Conservation (phyloP, 2,113 vertebrate species). For the Zosterops pallidus region DNA sequence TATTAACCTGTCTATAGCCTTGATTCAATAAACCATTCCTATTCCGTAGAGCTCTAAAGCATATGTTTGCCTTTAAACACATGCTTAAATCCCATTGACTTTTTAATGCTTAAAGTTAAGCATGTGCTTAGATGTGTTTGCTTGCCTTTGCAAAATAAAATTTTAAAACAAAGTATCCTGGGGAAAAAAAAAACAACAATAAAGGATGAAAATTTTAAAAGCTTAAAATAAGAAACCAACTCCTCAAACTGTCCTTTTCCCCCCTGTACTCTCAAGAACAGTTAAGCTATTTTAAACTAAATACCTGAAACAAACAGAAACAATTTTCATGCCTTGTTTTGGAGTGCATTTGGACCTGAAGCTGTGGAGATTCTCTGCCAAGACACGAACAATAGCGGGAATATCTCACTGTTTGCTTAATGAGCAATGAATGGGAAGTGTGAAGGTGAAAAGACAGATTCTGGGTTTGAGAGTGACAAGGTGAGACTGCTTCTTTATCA, state of each 20-base stretch:
- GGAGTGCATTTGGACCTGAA: constrained; percentile 16
- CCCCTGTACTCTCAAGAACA: not conserved
- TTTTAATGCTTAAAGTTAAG: constrained; percentile 69
- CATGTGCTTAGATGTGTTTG: constrained; percentile 33
- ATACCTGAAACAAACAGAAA: constrained; percentile 41
- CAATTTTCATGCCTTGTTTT: constrained; percentile 2
- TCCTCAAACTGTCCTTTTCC: not conserved
- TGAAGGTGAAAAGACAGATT: constrained; percentile 71
- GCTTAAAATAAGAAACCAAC: not conserved
- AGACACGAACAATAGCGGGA: constrained; percentile 44
- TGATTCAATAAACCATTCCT: constrained; percentile 62
- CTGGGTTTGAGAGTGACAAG: constrained; percentile 60
- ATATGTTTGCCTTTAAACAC: constrained; percentile 68
- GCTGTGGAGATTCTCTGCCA: constrained; percentile 8
- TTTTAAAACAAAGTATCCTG: not conserved
- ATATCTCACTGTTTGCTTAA: constrained; percentile 70
- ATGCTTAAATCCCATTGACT: constrained; percentile 63
- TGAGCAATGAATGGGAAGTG: constrained; percentile 64
- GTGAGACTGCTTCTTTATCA: constrained; percentile 60
- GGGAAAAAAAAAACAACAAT: not conserved
- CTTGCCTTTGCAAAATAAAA: constrained; percentile 1
- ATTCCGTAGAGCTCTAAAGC: constrained; percentile 58
- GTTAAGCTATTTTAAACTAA: not conserved
- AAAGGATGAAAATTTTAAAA: not conserved
- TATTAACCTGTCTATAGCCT: constrained; percentile 60